Percentiles rank a stretch among this genome's conserved stretches.
These are phyloP conservation scores for Serripes groenlandicus DNA, from an alignment of 2,888 invertebrate genomes.

Conservation along the genomic window DNA sequence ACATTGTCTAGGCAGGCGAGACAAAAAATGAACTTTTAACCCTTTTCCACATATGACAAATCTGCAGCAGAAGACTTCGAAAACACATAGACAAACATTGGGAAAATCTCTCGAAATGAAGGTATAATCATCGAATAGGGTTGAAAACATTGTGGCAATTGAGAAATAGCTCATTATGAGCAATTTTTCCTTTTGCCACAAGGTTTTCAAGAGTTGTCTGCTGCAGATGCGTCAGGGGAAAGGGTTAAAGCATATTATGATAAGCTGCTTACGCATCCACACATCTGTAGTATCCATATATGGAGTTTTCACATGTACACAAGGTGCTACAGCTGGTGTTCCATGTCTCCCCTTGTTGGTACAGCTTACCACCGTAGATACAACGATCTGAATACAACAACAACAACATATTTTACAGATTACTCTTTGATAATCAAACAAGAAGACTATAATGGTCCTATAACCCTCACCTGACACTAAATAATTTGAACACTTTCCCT, in stretches of 20 bases:
- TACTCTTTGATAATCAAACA: no score
- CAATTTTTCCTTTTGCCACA: neutral
- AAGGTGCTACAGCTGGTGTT: constrained; percentile 68
- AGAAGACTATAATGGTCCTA: no score
- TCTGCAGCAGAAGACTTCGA: no score
- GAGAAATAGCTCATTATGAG: constrained; percentile 4
- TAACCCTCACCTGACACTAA: no score
- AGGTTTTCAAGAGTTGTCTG: neutral
- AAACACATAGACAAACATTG: no score
- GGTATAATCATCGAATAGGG: neutral
- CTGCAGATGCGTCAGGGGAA: neutral
- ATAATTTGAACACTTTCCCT: neutral
- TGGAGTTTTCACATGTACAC: constrained; percentile 79
- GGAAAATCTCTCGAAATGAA: no score
- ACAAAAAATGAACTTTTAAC: no score
- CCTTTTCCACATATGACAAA: no score
- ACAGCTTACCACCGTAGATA: constrained; percentile 71
- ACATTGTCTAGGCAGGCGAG: no score
- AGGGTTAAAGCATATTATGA: neutral
- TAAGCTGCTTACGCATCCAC: constrained; percentile 67
- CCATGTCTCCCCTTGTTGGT: constrained; percentile 76
- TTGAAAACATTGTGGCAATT: neutral
- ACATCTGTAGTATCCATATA: constrained; percentile 80
- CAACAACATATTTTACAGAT: no score
- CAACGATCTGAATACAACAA: no score